Conservation (phyloP, 2,113 vertebrate species). For the Gila orcuttii region DNA sequence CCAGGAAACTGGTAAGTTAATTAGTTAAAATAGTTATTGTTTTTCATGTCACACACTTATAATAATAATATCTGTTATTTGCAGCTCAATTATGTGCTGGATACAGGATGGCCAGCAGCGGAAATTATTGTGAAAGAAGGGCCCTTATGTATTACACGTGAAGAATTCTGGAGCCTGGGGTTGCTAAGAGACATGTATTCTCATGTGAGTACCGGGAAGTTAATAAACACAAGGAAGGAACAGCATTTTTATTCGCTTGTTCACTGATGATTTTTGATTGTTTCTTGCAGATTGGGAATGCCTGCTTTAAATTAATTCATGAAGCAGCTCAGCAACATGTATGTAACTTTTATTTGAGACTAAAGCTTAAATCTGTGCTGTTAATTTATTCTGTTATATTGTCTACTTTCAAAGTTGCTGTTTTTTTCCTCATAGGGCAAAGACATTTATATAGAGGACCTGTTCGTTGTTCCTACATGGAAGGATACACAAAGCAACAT, state of each 20-base stretch:
- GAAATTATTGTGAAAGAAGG: slow-evolving; percentile 27
- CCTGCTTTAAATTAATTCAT: slow-evolving; percentile 8
- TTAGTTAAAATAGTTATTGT: neutral
- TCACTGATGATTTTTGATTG: neutral
- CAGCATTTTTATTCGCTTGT: neutral
- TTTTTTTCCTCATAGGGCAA: slow-evolving; percentile 27
- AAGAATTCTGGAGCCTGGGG: slow-evolving; percentile 31
- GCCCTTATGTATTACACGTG: neutral
- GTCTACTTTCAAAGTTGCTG: neutral
- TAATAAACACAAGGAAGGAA: neutral
- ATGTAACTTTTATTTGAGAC: neutral
- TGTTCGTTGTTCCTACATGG: slow-evolving; percentile 25
- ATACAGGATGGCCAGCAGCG: neutral
- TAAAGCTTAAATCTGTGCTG: neutral
- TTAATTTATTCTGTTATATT: neutral
- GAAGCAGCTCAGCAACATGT: slow-evolving; percentile 6
- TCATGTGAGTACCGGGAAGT: neutral
- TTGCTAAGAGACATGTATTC: slow-evolving; percentile 23
- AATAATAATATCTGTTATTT: slow-evolving; percentile 8
- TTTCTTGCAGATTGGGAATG: slow-evolving; percentile 23
- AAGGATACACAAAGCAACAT: neutral
- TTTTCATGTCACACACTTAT: slow-evolving; percentile 1
- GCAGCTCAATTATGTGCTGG: slow-evolving; percentile 3
- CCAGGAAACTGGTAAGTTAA: slow-evolving; percentile 24
- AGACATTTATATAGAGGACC: slow-evolving; percentile 33